These are phyloP conservation scores for Myotis lucifugus DNA, from an alignment of 2,113 vertebrate species.

Conservation along the genomic window DNA sequence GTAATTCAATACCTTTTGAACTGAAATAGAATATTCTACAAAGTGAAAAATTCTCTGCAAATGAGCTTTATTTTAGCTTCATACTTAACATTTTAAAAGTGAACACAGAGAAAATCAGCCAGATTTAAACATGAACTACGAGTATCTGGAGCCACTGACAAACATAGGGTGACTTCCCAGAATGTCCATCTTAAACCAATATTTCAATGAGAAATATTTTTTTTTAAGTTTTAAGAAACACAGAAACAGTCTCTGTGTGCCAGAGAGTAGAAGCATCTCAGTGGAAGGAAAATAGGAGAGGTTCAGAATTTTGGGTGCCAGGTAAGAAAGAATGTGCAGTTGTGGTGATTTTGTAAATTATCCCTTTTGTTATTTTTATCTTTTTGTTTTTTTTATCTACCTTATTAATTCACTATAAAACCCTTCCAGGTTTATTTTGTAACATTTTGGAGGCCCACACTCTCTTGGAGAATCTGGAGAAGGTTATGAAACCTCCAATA, in stretches of 20 bases:
- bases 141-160: slow-evolving; percentile 11
- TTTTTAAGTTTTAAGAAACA: neutral
- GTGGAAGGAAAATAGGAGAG: neutral
- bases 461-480: neutral
- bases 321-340: neutral
- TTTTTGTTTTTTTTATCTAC: slow-evolving; percentile 33
- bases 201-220: slow-evolving; percentile 11
- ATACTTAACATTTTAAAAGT: slow-evolving; percentile 12
- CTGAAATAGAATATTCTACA: neutral
- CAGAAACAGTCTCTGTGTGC: neutral
- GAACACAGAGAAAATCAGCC: slow-evolving; percentile 26
- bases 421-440: neutral
- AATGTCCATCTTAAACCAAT: slow-evolving; percentile 38
- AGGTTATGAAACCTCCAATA: neutral
- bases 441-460: neutral
- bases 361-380: neutral
- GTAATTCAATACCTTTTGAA: slow-evolving; percentile 15
- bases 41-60: slow-evolving; percentile 24
- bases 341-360: neutral
- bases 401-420: slow-evolving; percentile 11
- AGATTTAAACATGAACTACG: neutral
- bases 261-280: neutral
- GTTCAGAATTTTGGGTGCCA: neutral
- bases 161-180: neutral
- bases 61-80: neutral